Evolutionary conservation across 2,888 invertebrate species (phyloP).

Genomic region (Cotesia congregata): DNA sequence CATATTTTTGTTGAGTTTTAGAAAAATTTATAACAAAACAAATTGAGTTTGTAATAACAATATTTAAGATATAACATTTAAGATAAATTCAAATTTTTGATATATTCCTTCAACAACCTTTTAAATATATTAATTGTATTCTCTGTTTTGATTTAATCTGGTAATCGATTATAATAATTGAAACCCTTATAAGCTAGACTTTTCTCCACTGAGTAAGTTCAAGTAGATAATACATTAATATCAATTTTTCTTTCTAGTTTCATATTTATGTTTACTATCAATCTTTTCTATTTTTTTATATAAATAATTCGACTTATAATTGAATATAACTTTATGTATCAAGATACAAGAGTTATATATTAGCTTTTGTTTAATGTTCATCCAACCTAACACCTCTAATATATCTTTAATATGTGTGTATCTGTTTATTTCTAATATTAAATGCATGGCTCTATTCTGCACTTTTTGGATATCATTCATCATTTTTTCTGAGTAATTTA

Average conservation of each 20-base stretch:
- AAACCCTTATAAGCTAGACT: too few species aligned
- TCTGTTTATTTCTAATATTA: slow-evolving; percentile 35
- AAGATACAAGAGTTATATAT: slow-evolving; percentile 10
- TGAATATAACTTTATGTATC: too few species aligned
- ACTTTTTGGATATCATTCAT: slow-evolving; percentile 38
- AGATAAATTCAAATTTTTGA: too few species aligned
- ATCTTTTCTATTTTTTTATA: slow-evolving; percentile 11
- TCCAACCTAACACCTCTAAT: slow-evolving; percentile 18
- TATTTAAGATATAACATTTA: too few species aligned
- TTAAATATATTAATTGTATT: not conserved
- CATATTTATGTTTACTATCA: not conserved
- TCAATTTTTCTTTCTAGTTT: not conserved
- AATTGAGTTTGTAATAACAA: too few species aligned
- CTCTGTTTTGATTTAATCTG: too few species aligned
- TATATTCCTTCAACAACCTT: too few species aligned
- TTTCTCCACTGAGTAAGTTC: too few species aligned
- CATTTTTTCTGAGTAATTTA: slow-evolving; percentile 38
- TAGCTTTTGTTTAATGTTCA: slow-evolving; percentile 10
- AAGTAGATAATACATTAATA: too few species aligned
- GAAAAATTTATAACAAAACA: too few species aligned
- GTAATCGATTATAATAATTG: too few species aligned
- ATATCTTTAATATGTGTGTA: slow-evolving; percentile 29
- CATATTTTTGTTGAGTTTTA: too few species aligned
- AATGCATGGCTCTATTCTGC: slow-evolving; percentile 37
- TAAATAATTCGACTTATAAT: not conserved